Conservation (phyloP, 2,797 vertebrate genomes). For the Ctenochaetus hawaiiensis region DNA sequence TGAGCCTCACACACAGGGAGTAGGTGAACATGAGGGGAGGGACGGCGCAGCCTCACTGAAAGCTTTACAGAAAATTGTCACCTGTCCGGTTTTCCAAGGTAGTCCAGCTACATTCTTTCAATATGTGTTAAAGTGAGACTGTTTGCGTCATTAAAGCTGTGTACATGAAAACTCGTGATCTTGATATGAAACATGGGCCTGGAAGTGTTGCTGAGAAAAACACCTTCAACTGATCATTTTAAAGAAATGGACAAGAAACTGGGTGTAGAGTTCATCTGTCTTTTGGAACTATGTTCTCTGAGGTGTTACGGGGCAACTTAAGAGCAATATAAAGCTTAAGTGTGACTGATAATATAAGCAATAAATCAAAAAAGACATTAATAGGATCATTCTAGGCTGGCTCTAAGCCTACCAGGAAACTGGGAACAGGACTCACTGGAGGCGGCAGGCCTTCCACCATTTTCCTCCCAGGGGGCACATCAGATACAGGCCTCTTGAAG, state of each 20-base stretch:
- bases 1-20: neutral
- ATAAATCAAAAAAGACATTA: neutral
- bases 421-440: slow-evolving; percentile 85
- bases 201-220: neutral
- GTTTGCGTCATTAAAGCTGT: slow-evolving; percentile 29
- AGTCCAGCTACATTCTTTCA: slow-evolving; percentile 55
- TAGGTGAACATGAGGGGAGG: slow-evolving; percentile 7
- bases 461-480: slow-evolving; percentile 91
- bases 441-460: slow-evolving; percentile 94
- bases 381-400: neutral
- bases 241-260: neutral
- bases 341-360: neutral
- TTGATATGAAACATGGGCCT: neutral
- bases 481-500: slow-evolving; percentile 92
- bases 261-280: no score
- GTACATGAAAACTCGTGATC: slow-evolving; percentile 1
- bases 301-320: neutral
- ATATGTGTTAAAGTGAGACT: neutral
- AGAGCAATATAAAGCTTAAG: neutral
- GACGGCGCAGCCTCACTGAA: slow-evolving; percentile 14
- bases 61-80: slow-evolving; percentile 56
- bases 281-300: neutral
- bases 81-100: slow-evolving; percentile 59
- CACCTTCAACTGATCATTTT: neutral
- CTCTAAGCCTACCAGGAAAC: neutral